Conservation (phyloP, 2,888 invertebrate species). For the Drosophila diplacantha region DNA sequence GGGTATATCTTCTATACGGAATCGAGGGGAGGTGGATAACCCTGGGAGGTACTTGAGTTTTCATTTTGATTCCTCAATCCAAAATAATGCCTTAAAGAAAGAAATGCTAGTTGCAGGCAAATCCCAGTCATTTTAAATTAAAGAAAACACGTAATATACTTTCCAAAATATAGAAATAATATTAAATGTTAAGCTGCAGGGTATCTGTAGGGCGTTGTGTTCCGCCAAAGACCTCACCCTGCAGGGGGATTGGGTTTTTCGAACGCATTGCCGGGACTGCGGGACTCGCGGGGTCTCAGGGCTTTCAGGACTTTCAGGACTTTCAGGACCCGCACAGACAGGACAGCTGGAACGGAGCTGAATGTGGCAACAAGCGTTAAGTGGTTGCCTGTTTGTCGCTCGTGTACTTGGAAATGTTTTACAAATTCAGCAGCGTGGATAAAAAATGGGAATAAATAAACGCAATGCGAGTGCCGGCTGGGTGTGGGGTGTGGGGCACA, state of each 20-base stretch:
- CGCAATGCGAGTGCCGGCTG: slow-evolving; percentile 8
- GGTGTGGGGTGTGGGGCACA: not conserved
- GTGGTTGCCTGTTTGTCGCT: slow-evolving; percentile 70
- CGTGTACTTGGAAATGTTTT: slow-evolving; percentile 68
- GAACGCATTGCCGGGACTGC: slow-evolving; percentile 54
- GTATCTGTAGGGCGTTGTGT: too few species aligned
- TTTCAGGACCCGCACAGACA: slow-evolving; percentile 20
- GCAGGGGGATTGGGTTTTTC: slow-evolving; percentile 9
- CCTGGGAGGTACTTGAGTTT: too few species aligned
- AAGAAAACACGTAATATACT: too few species aligned
- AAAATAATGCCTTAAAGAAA: not conserved
- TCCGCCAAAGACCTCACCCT: not conserved
- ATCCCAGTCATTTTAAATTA: too few species aligned
- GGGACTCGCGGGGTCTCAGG: not conserved
- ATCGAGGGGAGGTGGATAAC: not conserved
- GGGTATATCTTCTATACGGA: not conserved
- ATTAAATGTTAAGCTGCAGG: too few species aligned
- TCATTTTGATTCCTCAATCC: too few species aligned
- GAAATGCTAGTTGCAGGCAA: too few species aligned
- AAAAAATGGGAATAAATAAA: slow-evolving; percentile 38
- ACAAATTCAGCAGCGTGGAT: slow-evolving; percentile 61
- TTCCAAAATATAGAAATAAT: too few species aligned
- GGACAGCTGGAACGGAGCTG: slow-evolving; percentile 64
- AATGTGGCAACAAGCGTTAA: slow-evolving; percentile 72
- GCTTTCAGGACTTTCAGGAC: slow-evolving; percentile 34